Conservation (phyloP, 2,888 invertebrate species). For the Erebia ligea region DNA sequence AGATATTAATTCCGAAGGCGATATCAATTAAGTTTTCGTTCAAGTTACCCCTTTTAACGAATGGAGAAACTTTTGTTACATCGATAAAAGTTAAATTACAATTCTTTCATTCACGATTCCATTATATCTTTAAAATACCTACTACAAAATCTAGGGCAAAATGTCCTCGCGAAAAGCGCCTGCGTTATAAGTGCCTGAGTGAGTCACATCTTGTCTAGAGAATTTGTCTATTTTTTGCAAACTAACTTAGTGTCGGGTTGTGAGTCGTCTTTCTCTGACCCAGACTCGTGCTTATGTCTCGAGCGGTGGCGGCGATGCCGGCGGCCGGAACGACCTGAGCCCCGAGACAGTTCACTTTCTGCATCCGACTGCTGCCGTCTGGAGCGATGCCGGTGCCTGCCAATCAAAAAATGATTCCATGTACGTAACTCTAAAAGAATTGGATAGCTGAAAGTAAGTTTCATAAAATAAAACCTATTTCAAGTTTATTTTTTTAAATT, state of each 20-base stretch:
- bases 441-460: neutral
- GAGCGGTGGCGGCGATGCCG: slow-evolving; percentile 90
- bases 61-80: slow-evolving; percentile 19
- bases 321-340: slow-evolving; percentile 91
- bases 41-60: slow-evolving; percentile 22
- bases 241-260: slow-evolving; percentile 75
- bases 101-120: slow-evolving; percentile 7
- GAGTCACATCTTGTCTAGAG: no score
- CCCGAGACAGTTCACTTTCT: slow-evolving; percentile 94
- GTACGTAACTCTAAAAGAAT: neutral
- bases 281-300: slow-evolving; percentile 88
- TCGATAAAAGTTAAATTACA: slow-evolving; percentile 25
- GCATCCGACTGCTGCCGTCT: slow-evolving; percentile 92
- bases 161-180: no score
- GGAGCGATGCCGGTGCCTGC: slow-evolving; percentile 90
- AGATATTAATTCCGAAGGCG: slow-evolving; percentile 25
- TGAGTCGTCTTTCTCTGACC: slow-evolving; percentile 87
- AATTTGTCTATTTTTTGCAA: neutral
- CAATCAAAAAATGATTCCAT: neutral
- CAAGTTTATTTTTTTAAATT: neutral
- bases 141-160: no score
- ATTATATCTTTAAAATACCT: neutral
- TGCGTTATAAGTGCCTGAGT: no score
- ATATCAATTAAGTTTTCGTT: slow-evolving; percentile 30
- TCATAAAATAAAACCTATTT: neutral